phyloP scores from a whole-genome alignment of 2,888 invertebrate species.

The Ferdinandea cuprea region DNA sequence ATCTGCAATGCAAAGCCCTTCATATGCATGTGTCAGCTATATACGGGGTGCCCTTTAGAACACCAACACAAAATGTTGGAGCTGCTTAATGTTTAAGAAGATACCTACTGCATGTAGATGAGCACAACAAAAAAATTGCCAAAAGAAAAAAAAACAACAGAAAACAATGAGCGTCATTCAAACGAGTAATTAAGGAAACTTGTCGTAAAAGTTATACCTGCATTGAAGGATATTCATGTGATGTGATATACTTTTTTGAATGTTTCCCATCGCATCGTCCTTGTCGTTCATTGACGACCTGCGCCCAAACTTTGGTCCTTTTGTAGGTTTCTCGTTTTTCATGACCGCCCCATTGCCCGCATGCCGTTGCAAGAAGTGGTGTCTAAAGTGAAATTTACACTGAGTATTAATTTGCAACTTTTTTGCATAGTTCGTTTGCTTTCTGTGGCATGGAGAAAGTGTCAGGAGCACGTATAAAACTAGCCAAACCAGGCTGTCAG shows the following conservation, averaged over 20 bases:
- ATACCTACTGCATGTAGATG: background rate
- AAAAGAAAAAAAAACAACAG: no score
- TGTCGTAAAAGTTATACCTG: slow-evolving; percentile 72
- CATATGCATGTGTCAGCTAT: slow-evolving; percentile 14
- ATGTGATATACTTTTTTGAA: slow-evolving; percentile 21
- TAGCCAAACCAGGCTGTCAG: background rate
- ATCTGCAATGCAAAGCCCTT: background rate
- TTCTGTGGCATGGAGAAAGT: slow-evolving; percentile 13
- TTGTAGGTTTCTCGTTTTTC: slow-evolving; percentile 11
- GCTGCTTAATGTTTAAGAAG: no score
- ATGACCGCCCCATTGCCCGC: background rate
- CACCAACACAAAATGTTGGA: no score
- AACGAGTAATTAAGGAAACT: slow-evolving; percentile 76
- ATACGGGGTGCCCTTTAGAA: background rate
- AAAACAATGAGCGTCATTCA: slow-evolving; percentile 65
- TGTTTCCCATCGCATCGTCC: slow-evolving; percentile 7
- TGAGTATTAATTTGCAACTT: slow-evolving; percentile 58
- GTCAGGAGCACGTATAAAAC: background rate
- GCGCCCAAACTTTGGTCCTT: slow-evolving; percentile 1
- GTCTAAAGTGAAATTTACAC: slow-evolving; percentile 47
- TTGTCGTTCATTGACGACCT: background rate
- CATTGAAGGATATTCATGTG: slow-evolving; percentile 52
- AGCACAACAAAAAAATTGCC: slow-evolving; percentile 11
- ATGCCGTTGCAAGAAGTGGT: slow-evolving; percentile 14
- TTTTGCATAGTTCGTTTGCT: slow-evolving; percentile 23